Percentiles rank a stretch among this genome's conserved stretches.
phyloP scores from a whole-genome alignment of 92 coral and sea anemone species.

The Diadumene lineata region DNA sequence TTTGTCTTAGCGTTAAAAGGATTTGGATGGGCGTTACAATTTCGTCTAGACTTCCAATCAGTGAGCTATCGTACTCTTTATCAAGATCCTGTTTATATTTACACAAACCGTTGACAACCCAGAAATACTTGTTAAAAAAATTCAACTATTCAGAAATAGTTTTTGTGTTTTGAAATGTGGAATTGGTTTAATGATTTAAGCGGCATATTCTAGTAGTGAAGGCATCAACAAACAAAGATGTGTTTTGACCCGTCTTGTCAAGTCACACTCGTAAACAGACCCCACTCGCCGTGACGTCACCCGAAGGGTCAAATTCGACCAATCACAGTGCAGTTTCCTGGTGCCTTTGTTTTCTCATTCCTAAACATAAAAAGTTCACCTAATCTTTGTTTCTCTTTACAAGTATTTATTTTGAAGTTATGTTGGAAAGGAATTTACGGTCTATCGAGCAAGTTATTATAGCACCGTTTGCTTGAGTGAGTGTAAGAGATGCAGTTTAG shows the following conservation, averaged over 20 bases:
- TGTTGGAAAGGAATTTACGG: conserved; percentile 26
- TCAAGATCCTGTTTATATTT: not conserved
- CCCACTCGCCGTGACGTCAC: conserved; percentile 48
- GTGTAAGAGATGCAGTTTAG: not conserved
- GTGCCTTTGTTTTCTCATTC: conserved; percentile 62
- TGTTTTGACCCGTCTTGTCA: conserved; percentile 15
- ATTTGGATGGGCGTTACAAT: not conserved
- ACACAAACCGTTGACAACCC: not conserved
- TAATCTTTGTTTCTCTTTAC: conserved; percentile 78
- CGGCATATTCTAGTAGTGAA: conserved; percentile 2
- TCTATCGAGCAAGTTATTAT: not conserved
- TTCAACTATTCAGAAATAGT: not conserved
- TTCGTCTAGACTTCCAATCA: conserved; percentile 11
- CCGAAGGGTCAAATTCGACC: conserved; percentile 29
- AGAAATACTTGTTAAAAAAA: not conserved
- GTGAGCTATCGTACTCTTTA: not conserved
- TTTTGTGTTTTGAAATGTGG: not conserved
- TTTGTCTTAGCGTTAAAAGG: not conserved
- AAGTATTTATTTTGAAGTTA: conserved; percentile 20
- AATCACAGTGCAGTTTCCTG: conserved; percentile 36
- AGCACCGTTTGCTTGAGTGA: not conserved
- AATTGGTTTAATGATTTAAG: not conserved
- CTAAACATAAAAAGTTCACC: conserved; percentile 65
- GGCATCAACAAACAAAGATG: conserved; percentile 17
- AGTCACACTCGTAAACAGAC: conserved; percentile 27